Evolutionary conservation across 2,888 invertebrate genomes (phyloP), one percentile per base, ranked within the genome.

Genomic region (Urechis unicinctus): DNA sequence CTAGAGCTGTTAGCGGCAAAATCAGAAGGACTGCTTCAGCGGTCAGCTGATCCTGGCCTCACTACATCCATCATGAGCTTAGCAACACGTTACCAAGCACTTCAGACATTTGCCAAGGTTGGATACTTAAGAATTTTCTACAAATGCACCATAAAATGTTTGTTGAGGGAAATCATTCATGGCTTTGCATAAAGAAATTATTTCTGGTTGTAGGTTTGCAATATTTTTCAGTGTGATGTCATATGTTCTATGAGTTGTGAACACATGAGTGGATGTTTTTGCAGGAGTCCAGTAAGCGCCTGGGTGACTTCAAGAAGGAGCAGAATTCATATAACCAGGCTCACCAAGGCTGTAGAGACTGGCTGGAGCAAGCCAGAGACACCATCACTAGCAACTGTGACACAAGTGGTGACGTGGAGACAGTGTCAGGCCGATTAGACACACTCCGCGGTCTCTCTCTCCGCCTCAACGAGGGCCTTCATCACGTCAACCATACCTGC

Each of bases 41-140:
- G 91, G 0, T 94, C 93, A 70, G 87, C 92, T 0, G 94, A 96
- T 72, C 92, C 93, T 0, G 83, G 92, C 68, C 87, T 95, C 50
- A 92, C 93, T 51, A 93, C 93, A 75, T 90, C 89, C 22, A 88
- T 95, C 55, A 93, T 94, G 50, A 93, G 94, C 74, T 81, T 95
- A 50, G 89, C 94, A 0, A 92, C 93, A 1, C 92, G 93, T 75
- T 95, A 95, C 72, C 94, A 94, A 73, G 88, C 92, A 0, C 79
- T 95, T 47, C 79, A 92, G 48, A 90, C 93, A 0, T 78, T 91
- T 51, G 91, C 94, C 17, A 95, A 95, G 79, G 95, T 84, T 71
- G 60, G 57, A 55, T 41, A 28, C 44, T n/a, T 45, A n/a, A 42
- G 4, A 6, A 28, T 36, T 36, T n/a, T n/a, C n/a, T n/a, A n/a